phyloP scores from a whole-genome alignment of 2,113 vertebrate genomes.

The Cynoglossus semilaevis region DNA sequence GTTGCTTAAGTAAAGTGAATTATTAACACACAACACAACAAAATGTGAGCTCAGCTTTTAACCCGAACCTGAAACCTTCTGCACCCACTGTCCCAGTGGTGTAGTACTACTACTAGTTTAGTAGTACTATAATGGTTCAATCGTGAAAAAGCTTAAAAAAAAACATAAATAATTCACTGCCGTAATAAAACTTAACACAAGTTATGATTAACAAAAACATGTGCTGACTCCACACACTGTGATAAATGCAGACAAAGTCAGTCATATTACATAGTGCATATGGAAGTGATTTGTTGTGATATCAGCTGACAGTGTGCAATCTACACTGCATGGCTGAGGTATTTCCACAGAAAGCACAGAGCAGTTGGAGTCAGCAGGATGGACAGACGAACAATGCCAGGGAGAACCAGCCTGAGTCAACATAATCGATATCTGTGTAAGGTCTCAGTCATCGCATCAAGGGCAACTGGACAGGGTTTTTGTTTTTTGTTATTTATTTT shows the following conservation, averaged over 20 bases:
- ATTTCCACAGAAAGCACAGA: conserved; percentile 20
- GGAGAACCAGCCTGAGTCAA: conserved; percentile 20
- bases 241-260: background rate
- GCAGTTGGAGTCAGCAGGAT: conserved; percentile 37
- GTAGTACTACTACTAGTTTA: too few relatives aligned
- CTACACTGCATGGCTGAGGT: conserved; percentile 16
- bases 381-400: conserved; percentile 29
- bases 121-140: too few relatives aligned
- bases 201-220: background rate
- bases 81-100: too few relatives aligned
- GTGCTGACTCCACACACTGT: background rate
- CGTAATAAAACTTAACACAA: too few relatives aligned
- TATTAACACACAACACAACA: too few relatives aligned
- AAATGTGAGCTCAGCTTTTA: too few relatives aligned
- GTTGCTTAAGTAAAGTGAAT: background rate
- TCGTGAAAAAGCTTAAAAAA: too few relatives aligned
- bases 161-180: too few relatives aligned
- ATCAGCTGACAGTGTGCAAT: conserved; percentile 29
- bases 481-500: too few relatives aligned
- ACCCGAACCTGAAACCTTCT: too few relatives aligned
- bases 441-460: too few relatives aligned
- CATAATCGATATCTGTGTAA: background rate
- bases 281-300: conserved; percentile 10
- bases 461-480: too few relatives aligned
- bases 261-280: conserved; percentile 2